These are phyloP conservation scores for Mobula birostris DNA, from an alignment of 2,113 vertebrate species.

Conservation along the genomic window DNA sequence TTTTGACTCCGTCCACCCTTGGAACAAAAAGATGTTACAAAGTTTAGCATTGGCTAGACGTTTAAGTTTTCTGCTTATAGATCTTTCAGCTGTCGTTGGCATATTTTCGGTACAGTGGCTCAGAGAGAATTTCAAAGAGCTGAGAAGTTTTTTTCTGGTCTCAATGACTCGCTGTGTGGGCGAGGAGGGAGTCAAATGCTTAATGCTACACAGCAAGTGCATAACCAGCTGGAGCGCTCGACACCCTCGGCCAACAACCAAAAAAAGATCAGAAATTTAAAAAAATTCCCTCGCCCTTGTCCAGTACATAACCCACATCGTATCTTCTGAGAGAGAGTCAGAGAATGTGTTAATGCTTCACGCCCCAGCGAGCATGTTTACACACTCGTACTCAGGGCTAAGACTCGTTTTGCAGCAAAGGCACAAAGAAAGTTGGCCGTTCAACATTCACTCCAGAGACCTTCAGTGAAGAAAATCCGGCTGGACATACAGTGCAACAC, in stretches of 20 bases:
- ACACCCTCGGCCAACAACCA: slow-evolving; percentile 39
- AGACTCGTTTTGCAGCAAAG: too few relatives aligned
- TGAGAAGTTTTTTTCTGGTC: slow-evolving; percentile 62
- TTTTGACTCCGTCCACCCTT: not conserved
- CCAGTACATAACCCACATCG: slow-evolving; percentile 39
- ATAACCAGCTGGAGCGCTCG: slow-evolving; percentile 55
- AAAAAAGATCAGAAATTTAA: not conserved
- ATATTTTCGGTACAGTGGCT: slow-evolving; percentile 59
- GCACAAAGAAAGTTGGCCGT: too few relatives aligned
- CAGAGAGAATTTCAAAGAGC: slow-evolving; percentile 62
- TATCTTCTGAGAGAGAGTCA: not conserved
- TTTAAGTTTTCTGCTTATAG: slow-evolving; percentile 65
- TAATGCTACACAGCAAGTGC: slow-evolving; percentile 59
- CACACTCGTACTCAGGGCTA: not conserved
- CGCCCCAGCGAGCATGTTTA: not conserved
- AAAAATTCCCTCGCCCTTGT: slow-evolving; percentile 40
- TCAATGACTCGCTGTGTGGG: slow-evolving; percentile 62
- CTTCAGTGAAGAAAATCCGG: too few relatives aligned
- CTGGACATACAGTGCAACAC: too few relatives aligned
- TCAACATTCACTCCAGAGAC: too few relatives aligned
- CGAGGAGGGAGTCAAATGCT: slow-evolving; percentile 51
- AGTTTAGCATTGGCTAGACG: slow-evolving; percentile 49
- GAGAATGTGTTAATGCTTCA: not conserved
- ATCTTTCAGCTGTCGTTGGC: slow-evolving; percentile 70
- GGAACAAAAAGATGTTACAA: slow-evolving; percentile 25